These are phyloP conservation scores for Platyura marginata DNA, from an alignment of 1,140 invertebrate genomes.

Conservation along the genomic window DNA sequence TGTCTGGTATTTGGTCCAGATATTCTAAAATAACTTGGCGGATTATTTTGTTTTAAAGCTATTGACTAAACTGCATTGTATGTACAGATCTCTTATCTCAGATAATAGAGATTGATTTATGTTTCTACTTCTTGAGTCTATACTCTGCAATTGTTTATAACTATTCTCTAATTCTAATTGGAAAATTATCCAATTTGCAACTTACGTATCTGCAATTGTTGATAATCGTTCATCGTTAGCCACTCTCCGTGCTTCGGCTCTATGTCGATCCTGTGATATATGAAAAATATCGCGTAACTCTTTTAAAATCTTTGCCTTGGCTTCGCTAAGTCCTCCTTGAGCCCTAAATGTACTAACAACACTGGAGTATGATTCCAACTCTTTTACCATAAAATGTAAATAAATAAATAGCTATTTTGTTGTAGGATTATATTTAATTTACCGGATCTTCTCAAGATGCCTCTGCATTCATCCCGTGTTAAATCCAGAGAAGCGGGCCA, in stretches of 20 bases:
- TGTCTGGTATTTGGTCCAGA: conserved; percentile 58
- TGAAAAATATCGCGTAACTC: conserved; percentile 64
- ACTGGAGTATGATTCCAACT: conserved; percentile 78
- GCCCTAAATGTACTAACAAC: conserved; percentile 78
- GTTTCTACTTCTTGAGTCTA: too few relatives aligned
- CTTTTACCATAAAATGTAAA: conserved; percentile 31
- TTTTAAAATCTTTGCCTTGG: conserved; percentile 66
- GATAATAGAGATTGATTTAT: too few relatives aligned
- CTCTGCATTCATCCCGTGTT: conserved; percentile 67
- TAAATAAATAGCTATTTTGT: conserved; percentile 3
- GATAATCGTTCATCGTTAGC: conserved; percentile 78
- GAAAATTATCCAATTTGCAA: conserved; percentile 7
- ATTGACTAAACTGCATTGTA: too few relatives aligned
- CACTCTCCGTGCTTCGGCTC: conserved; percentile 73
- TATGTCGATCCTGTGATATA: conserved; percentile 75
- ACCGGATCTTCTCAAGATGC: conserved; percentile 69
- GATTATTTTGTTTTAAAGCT: conserved; percentile 11
- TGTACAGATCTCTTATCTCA: too few relatives aligned
- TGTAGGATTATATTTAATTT: conserved; percentile 15
- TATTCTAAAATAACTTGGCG: conserved; percentile 35
- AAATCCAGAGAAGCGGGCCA: conserved; percentile 55
- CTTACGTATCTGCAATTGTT: conserved; percentile 75
- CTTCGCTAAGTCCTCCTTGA: conserved; percentile 67
- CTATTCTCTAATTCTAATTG: conserved; percentile 9
- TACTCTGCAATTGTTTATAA: conserved; percentile 3